Conservation (phyloP, 2,797 vertebrate species). For the Malurus splendens region DNA sequence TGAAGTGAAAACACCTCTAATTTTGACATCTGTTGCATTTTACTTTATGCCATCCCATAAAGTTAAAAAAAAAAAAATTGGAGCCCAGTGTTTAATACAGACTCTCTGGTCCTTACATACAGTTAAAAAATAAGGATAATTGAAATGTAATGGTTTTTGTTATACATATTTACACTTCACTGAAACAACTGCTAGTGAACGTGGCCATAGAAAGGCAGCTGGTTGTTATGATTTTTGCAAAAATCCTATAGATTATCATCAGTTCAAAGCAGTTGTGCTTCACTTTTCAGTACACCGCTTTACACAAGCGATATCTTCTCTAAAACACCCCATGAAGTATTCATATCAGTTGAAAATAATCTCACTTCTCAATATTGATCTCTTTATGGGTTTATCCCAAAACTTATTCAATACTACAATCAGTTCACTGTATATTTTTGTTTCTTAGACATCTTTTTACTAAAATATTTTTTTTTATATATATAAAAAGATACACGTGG, state of each 20-base stretch:
- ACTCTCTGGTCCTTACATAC: not conserved
- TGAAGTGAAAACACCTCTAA: conserved; percentile 19
- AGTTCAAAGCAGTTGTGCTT: not conserved
- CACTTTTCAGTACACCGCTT: not conserved
- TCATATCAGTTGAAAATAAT: not conserved
- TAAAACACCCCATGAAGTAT: not conserved
- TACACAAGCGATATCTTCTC: not conserved
- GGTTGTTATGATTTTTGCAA: not conserved
- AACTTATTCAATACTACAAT: not conserved
- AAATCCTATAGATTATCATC: not conserved
- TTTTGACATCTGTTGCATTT: not conserved
- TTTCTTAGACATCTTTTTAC: not conserved
- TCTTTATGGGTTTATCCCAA: not conserved
- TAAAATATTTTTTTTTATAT: not conserved
- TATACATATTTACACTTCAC: not conserved
- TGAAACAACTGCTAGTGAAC: not conserved
- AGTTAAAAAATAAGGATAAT: not conserved
- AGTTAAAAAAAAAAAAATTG: not conserved
- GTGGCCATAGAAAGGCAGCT: not conserved
- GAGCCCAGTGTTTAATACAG: not conserved
- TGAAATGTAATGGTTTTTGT: not conserved
- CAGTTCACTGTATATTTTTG: not conserved
- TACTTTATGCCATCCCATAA: not conserved
- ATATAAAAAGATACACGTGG: not conserved
- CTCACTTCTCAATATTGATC: not conserved